phyloP scores from a whole-genome alignment of 2,797 vertebrate genomes.

The Paedocypris micromegethes region DNA sequence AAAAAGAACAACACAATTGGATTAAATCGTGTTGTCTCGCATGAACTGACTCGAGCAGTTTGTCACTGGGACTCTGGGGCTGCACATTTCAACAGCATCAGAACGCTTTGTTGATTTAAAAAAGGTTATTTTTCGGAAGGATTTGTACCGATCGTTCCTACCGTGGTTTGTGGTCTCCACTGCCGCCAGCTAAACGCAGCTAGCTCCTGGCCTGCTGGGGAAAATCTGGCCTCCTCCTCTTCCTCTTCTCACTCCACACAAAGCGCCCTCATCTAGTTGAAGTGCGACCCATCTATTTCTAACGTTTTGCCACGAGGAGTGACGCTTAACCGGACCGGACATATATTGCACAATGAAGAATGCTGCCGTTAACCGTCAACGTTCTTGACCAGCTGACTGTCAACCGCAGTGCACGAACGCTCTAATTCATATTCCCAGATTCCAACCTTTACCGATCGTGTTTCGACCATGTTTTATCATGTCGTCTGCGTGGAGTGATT shows the following conservation, averaged over 20 bases:
- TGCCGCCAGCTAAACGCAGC: conserved; percentile 69
- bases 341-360: neutral
- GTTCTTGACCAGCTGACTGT: conserved; percentile 46
- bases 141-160: conserved; percentile 61
- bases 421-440: conserved; percentile 39
- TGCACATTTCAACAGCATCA: too few relatives aligned
- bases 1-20: too few relatives aligned
- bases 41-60: too few relatives aligned
- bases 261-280: conserved; percentile 48
- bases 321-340: neutral
- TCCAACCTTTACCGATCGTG: conserved; percentile 50
- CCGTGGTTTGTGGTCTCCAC: conserved; percentile 74
- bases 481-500: conserved; percentile 37
- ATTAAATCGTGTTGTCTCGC: too few relatives aligned
- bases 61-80: too few relatives aligned
- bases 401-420: conserved; percentile 40
- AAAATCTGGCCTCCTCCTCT: conserved; percentile 59
- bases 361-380: conserved; percentile 2
- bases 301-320: neutral
- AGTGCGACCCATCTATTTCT: conserved; percentile 16
- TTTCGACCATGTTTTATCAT: conserved; percentile 54
- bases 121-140: conserved; percentile 30
- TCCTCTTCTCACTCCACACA: conserved; percentile 62
- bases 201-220: conserved; percentile 67
- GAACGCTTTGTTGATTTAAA: too few relatives aligned